Conservation (phyloP, 2,113 vertebrate species). For the Melanotaenia duboulayi region DNA sequence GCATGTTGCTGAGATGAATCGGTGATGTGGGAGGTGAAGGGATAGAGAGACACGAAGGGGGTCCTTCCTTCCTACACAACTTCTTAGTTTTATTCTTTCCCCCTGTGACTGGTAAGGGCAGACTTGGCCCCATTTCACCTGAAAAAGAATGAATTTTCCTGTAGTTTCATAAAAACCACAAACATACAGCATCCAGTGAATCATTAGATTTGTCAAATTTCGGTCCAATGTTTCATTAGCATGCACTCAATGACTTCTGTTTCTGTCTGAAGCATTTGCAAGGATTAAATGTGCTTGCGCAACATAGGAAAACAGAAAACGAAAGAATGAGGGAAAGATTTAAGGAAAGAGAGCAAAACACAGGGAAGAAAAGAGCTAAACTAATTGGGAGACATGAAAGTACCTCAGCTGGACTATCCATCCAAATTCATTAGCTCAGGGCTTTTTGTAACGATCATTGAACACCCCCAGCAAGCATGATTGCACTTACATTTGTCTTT, state of each 20-base stretch:
- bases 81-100: slow-evolving; percentile 15
- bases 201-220: slow-evolving; percentile 17
- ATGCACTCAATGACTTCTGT: not conserved
- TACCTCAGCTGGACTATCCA: not conserved
- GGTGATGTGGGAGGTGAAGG: slow-evolving; percentile 37
- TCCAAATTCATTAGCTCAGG: slow-evolving; percentile 35
- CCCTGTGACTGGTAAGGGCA: not conserved
- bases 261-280: not conserved
- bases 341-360: not conserved
- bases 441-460: slow-evolving; percentile 60
- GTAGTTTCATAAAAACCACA: slow-evolving; percentile 3
- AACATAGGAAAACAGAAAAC: not conserved
- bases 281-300: not conserved
- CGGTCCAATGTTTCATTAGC: slow-evolving; percentile 18
- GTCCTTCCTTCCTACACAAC: slow-evolving; percentile 38
- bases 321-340: slow-evolving; percentile 1
- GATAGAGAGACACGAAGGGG: slow-evolving; percentile 27
- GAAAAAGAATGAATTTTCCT: slow-evolving; percentile 5
- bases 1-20: slow-evolving; percentile 32
- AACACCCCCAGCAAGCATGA: slow-evolving; percentile 42
- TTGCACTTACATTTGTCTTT: slow-evolving; percentile 49
- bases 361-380: not conserved
- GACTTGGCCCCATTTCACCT: slow-evolving; percentile 14
- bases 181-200: not conserved
- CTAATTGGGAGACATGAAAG: slow-evolving; percentile 18